Conservation (phyloP, 2,113 vertebrate species). For the Labeo rohita region DNA sequence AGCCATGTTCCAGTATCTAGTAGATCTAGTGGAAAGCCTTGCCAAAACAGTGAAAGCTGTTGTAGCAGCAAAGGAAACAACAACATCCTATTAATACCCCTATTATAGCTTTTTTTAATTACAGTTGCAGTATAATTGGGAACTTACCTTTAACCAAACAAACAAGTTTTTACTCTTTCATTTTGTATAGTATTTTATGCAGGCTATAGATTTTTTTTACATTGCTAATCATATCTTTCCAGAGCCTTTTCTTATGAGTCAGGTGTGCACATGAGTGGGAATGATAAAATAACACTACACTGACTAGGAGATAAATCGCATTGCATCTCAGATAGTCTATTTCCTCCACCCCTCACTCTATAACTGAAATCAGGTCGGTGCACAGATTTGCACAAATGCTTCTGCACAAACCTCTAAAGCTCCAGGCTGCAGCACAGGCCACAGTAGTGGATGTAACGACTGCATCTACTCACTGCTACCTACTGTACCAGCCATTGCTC, state of each 20-base stretch:
- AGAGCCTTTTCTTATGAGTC: not conserved
- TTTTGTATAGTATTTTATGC: not conserved
- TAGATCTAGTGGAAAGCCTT: not conserved
- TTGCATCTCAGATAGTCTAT: not conserved
- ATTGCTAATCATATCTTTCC: not conserved
- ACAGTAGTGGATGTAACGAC: conserved; percentile 7
- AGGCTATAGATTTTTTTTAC: not conserved
- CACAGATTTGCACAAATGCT: conserved; percentile 10
- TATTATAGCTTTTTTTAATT: not conserved
- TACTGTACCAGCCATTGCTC: not conserved
- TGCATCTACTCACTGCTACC: not conserved
- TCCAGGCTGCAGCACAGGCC: not conserved
- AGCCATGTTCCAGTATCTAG: not conserved
- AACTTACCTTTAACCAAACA: not conserved
- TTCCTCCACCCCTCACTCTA: conserved; percentile 35
- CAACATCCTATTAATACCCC: not conserved
- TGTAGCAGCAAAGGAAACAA: not conserved
- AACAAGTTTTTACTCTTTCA: not conserved
- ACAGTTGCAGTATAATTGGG: not conserved
- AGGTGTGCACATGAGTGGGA: not conserved
- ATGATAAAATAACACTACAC: not conserved
- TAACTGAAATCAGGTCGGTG: conserved; percentile 39
- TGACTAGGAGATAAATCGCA: not conserved
- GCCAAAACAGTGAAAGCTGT: not conserved
- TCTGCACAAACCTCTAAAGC: not conserved